Evolutionary conservation across 2,888 invertebrate genomes (phyloP), one percentile per base, ranked within the genome.

Genomic region (Ormyrus pomaceus): DNA sequence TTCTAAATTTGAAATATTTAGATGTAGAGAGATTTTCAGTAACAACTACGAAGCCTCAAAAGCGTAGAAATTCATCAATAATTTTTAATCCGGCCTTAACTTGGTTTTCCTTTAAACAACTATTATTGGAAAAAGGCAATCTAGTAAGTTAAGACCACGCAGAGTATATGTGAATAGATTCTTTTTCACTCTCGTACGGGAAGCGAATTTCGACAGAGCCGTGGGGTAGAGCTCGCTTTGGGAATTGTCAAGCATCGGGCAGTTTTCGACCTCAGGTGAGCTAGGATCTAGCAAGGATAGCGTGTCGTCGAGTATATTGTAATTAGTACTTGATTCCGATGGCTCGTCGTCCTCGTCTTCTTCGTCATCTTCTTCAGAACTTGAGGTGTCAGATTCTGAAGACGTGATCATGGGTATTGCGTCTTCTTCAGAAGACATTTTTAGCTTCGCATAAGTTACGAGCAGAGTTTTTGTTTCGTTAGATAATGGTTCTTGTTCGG

Each of bases 361-460:
- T 13, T 82, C 85, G 1, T 84, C 85, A 0, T 85, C 84, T 2
- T 81, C 83, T 0, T 84, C 86, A 11, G 87, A 86, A 0, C 86
- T 88, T 6, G 88, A 88, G 0, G 89, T 89, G 56, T 89, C 89
- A 0, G 87, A 86, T 59, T 88, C 88, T 4, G 87, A 88, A 0
- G 89, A 89, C 0, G 88, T 89, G 10, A 87, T 86, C 84, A 87
- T 87, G 6, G 89, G 88, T 74, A 88, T 87, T 5, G 83, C 82
- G 48, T 84, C 85, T 6, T 85, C 74, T 8, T 80, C 73, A 6
- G 59, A 34, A 4, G 69, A n/a, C 4, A 19, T 6, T 48, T 78
- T 82, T 3, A 75, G 34, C 34, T 82, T 80, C 1, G 77, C 9
- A 11, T 82, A 80, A 0, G 68, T 75, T 0, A 62, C 78, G 45